These are phyloP conservation scores for Paramormyrops hopkinsi DNA, from an alignment of 2,797 vertebrate species.

Conservation along the genomic window DNA sequence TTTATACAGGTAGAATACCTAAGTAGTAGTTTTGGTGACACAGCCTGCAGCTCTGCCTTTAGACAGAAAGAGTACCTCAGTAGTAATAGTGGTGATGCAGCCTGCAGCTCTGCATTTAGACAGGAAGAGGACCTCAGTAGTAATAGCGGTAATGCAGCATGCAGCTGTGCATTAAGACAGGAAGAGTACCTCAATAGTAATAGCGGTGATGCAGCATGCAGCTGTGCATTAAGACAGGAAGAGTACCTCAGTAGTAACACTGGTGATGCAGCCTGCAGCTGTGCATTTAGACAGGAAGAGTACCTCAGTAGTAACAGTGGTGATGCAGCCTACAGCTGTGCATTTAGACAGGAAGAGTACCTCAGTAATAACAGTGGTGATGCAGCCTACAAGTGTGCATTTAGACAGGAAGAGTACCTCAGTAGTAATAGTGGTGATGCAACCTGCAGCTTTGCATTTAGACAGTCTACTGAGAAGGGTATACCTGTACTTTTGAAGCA, in stretches of 20 bases:
- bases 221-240: not conserved
- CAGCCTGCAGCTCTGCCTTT: not conserved
- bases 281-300: not conserved
- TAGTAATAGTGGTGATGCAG: not conserved
- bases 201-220: not conserved
- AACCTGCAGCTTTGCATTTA: not conserved
- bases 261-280: not conserved
- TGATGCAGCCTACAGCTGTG: not conserved
- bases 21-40: fast-evolving
- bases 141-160: no score
- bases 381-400: not conserved
- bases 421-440: not conserved
- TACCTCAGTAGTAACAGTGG: not conserved
- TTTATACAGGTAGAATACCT: not conserved
- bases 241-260: no score
- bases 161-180: not conserved
- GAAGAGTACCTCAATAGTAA: not conserved
- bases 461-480: not conserved
- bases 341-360: not conserved
- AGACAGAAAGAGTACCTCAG: not conserved
- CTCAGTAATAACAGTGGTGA: not conserved
- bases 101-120: no score
- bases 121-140: no score
- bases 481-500: not conserved
- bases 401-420: not conserved